Evolutionary conservation across 1,140 invertebrate genomes (phyloP).

Genomic region (Pectinophora gossypiella): DNA sequence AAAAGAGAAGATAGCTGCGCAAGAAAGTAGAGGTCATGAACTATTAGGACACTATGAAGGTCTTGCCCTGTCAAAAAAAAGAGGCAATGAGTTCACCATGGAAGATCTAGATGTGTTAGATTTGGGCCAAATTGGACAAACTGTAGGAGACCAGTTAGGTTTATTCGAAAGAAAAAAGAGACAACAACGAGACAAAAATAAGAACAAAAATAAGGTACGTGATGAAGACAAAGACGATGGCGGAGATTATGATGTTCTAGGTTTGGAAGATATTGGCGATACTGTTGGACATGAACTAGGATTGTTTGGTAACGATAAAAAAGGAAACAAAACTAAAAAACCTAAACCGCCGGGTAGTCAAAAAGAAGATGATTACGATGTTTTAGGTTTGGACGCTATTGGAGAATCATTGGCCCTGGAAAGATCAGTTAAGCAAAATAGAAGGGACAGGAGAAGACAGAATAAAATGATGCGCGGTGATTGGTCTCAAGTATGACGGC

Average conservation of each 20-base stretch:
- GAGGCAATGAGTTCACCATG: constrained; percentile 44
- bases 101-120: constrained; percentile 64
- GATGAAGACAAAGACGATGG: constrained; percentile 17
- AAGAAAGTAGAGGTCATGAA: constrained; percentile 39
- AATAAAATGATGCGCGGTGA: constrained; percentile 73
- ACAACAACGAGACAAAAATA: constrained; percentile 38
- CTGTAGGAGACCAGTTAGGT: constrained; percentile 59
- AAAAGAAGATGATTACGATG: constrained; percentile 25
- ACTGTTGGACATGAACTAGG: constrained; percentile 17
- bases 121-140: constrained; percentile 62
- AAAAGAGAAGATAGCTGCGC: constrained; percentile 24
- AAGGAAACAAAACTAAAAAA: constrained; percentile 18
- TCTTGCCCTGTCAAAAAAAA: constrained; percentile 42
- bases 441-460: constrained; percentile 62
- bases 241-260: constrained; percentile 29
- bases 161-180: constrained; percentile 59
- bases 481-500: constrained; percentile 45
- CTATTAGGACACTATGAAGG: constrained; percentile 31
- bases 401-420: constrained; percentile 40
- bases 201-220: constrained; percentile 37
- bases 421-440: constrained; percentile 42
- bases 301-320: constrained; percentile 54
- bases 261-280: constrained; percentile 11
- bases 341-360: constrained; percentile 14
- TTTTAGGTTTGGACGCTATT: constrained; percentile 25